Base-by-base conservation (phyloP, 2,113 vertebrate genomes). In the Smithornis capensis region DNA sequence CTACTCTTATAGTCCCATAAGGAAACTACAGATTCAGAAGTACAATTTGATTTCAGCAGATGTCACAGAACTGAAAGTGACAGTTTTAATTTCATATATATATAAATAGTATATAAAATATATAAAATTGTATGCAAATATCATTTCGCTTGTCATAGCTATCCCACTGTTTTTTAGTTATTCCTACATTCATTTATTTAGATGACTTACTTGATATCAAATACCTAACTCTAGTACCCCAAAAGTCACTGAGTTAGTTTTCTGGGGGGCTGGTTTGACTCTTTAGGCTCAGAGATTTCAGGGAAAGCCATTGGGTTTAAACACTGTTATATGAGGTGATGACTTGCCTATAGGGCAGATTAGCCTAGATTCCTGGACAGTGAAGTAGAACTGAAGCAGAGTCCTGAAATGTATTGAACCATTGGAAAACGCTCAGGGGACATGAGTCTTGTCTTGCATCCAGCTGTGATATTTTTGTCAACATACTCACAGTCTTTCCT, bases 401-500 rank as follows among this genome's bases (percentile, higher is more conserved):
- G 11, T 49, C 33, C 33, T 64, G 37, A 65, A 73, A 67, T 33
- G 4, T 45, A 7, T 19, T 71, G 44, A 3, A 16, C 42, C 5
- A 3, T 11, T 21, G 6, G 57, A 89, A 86, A 67, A 49, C 17
- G 8, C 9, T 47, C 0, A 0, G 44, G 14, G 37, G 19, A 29
- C 10, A 22, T 2, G 6, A 73, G 23, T 31, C 7, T 35, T 56
- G 14, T 52, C 37, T 38, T 82, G 19, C 23, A 47, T 60, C 38
- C 60, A 60, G 9, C 49, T 64, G 19, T 2, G 3, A 23, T 50
- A 6, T 21, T 52, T 78, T 16, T 92, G 35, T 60, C 40, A 80
- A 28, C 4, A 9, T 11, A 38, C 14, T 40, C 17, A 4, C 52
- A 21, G 38, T 79, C 13, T n/a, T 21, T 70, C 13, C 21, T 88